Conservation (phyloP, 2,888 invertebrate species). For the Geophilus truncorum region DNA sequence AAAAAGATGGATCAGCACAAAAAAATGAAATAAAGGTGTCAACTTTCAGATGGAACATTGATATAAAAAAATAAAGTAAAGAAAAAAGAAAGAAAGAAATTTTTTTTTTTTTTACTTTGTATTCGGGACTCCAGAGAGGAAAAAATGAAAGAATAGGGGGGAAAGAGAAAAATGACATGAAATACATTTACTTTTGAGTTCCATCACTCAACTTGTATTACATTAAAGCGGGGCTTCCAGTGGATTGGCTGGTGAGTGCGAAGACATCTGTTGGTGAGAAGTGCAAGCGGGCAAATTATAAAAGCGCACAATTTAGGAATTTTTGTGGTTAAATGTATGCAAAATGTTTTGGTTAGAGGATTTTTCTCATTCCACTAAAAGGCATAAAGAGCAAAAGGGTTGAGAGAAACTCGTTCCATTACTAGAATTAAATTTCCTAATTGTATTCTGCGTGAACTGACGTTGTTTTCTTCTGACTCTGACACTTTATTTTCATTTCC, state of each 20-base stretch:
- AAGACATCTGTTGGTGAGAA: not conserved
- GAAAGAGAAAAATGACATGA: not conserved
- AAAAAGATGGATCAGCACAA: constrained; percentile 1
- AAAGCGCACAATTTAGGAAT: not conserved
- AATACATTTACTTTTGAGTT: not conserved
- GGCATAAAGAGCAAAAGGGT: not conserved
- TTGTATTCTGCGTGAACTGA: not conserved
- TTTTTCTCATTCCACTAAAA: not conserved
- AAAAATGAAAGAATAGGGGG: not conserved
- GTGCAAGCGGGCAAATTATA: not conserved
- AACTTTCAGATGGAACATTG: not conserved
- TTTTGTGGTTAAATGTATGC: not conserved
- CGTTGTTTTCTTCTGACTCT: not conserved
- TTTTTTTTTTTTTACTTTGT: not conserved
- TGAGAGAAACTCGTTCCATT: constrained; percentile 1
- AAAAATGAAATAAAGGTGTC: constrained; percentile 13
- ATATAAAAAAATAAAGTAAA: not conserved
- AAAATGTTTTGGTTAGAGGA: not conserved
- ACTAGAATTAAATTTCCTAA: not conserved
- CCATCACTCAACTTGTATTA: not conserved
- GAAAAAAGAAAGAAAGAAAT: not conserved
- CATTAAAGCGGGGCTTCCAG: not conserved
- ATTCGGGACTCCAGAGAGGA: too few relatives aligned
- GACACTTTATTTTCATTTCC: too few relatives aligned
- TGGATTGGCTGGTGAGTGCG: not conserved